Evolutionary conservation across 2,113 vertebrate species (phyloP), one percentile per base, ranked within the genome.

Genomic region (Oryzias javanicus): DNA sequence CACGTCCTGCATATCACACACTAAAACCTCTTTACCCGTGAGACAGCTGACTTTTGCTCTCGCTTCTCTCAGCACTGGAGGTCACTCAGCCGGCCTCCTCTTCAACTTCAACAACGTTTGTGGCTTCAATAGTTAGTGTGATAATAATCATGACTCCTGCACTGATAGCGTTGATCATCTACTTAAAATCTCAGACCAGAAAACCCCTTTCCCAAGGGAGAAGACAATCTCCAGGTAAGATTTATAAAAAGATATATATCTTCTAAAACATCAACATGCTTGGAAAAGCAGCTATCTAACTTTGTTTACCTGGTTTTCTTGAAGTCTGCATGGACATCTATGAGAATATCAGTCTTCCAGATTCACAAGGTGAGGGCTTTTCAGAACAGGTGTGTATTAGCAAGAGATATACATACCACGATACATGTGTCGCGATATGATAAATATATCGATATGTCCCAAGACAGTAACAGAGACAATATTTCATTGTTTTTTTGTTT

Each of bases 181-280:
- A 67, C 60, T 5, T 4, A 48, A 82, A 42, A 57, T 6, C 1
- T 8, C 54, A 27, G n/a, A 48, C 7, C 35, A 59, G 14, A 24
- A 65, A 46, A 48, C 4, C 4, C 5, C 14, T 20, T 4, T 49
- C 24, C n/a, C 22, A 7, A 12, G 14, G 16, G 8, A 48, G 4
- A 15, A 19, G 22, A 6, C 16, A 4, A 7, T 3, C 42, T 44
- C 13, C 48, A 42, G 85, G 83, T 82, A 35, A 53, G 79, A 59
- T 45, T 4, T 44, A 17, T 49, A 16, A 4, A 7, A 42, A 24
- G 4, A 18, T 12, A 25, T 8, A 17, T 51, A n/a, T n/a, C n/a
- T 55, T 29, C 24, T 16, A 5, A n/a, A 2, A 51, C 1, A 42
- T 6, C 8, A 41, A 41, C 27, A 24, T 58, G 18, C 6, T 12